Base-by-base conservation (phyloP, 2,888 invertebrate genomes). In the Megastigmus dorsalis region DNA sequence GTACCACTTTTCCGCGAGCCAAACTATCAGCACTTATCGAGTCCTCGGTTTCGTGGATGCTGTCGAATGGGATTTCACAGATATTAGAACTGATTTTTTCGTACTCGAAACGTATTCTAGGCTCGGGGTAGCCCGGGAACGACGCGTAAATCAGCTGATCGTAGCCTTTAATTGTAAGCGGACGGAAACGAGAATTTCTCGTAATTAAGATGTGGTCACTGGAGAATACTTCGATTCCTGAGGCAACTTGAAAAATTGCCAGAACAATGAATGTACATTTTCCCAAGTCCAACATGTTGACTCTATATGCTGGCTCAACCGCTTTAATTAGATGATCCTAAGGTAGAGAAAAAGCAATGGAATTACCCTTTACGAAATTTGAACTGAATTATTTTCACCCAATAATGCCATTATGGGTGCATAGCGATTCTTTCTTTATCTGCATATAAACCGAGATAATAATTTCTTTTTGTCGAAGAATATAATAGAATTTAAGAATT, bases 81-180 rank as follows among this genome's bases (percentile, higher is more conserved):
- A 23, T n/a, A 0, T 62, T 10, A 18, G n/a, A n/a, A n/a, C 43
- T 38, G 30, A 62, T 54, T 9, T 59, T 57, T 18, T 70, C 70
- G 5, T 30, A n/a, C 18, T 70, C 70, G 4, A 70, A 6, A 0
- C 30, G 26, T 10, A 70, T 60, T 7, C n/a, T 52, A 0, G 30
- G 23, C 2, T 41, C 52, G 0, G 54, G 54, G 5, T 70, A 50
- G 20, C 15, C 6, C 5, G 30, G 54, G 3, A 70, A 70, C 1
- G 70, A 28, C 15, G 26, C 70, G 33, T 54, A 70, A 18, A 70
- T 33, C 15, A 62, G 38, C 10, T 59, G 48, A 13, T 68, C 68
- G n/a, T n/a, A 62, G 9, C 43, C 36, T 10, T 26, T 41, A 0
- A 62, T 10, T 0, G 45, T 33, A 10, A 70, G 1, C 0, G 70